phyloP scores from a whole-genome alignment of 2,888 invertebrate species.

The Drosophila pseudotakahashii region DNA sequence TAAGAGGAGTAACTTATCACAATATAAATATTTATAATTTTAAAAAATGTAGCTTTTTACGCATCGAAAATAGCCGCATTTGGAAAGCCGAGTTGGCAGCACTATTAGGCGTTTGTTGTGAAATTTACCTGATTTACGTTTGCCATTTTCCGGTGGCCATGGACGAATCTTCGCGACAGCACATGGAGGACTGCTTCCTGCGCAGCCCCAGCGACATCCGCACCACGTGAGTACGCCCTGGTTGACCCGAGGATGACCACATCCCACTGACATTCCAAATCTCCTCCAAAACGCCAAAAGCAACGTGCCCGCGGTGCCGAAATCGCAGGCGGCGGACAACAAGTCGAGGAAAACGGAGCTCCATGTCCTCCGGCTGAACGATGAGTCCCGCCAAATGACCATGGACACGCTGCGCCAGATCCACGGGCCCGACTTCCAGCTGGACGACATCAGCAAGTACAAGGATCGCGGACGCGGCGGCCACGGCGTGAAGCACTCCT shows the following conservation, averaged over 20 bases:
- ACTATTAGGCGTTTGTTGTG: constrained; percentile 17
- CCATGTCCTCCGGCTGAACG: constrained; percentile 88
- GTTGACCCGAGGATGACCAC: not conserved
- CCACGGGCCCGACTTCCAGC: constrained; percentile 89
- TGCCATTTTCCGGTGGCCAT: constrained; percentile 76
- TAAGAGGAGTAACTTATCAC: too few species aligned
- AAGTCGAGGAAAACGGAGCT: constrained; percentile 89
- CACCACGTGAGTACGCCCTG: constrained; percentile 83
- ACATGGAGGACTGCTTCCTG: constrained; percentile 88
- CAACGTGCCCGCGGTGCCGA: constrained; percentile 83
- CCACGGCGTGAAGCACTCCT: constrained; percentile 88
- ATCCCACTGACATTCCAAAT: not conserved
- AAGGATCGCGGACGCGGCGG: constrained; percentile 88
- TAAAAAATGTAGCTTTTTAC: not conserved
- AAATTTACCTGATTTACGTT: constrained; percentile 24
- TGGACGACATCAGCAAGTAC: constrained; percentile 86
- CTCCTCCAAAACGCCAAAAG: constrained; percentile 45
- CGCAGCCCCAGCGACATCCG: constrained; percentile 87
- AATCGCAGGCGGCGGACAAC: constrained; percentile 84
- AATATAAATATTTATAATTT: too few species aligned
- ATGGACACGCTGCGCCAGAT: constrained; percentile 90
- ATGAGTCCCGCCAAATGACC: constrained; percentile 89
- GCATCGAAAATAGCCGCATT: not conserved
- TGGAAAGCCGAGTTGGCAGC: not conserved
- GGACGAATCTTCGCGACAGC: constrained; percentile 86